Evolutionary conservation across 2,113 vertebrate genomes (phyloP), one percentile per base, ranked within the genome.

Genomic region (Casuarius casuarius): DNA sequence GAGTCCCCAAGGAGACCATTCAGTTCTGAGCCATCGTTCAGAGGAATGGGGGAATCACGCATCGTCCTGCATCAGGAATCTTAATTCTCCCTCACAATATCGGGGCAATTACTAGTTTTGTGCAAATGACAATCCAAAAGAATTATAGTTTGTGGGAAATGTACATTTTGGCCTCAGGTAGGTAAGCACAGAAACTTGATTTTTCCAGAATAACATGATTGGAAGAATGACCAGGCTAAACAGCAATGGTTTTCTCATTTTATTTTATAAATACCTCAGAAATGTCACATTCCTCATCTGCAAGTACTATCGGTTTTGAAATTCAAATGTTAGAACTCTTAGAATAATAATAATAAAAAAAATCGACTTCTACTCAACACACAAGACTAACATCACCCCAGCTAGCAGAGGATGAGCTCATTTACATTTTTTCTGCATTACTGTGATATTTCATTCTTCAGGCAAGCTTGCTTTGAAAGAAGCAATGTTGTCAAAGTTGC

Each of bases 251-350:
- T 84, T 96, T 89, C 40, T 90, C 7, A 61, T 88, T 94, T 83
- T 56, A 66, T 92, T 81, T 59, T 92, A 95, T 84, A 94, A 97
- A 90, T 95, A 88, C 25, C 73, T 92, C 49, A 81, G 40, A 95
- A 97, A 61, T 70, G 31, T 84, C 73, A 62, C 18, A 35, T 56
- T 76, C 28, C 25, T 89, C 56, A 82, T 84, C 61, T 88, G 22
- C 13, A 86, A 70, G 48, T 48, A 59, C 25, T 44, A 16, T 35
- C 15, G 59, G 12, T 72, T 87, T 93, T 79, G 35, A 83, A 94
- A 87, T 73, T 77, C 42, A 80, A 78, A 84, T 76, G 5, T 33
- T 78, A 92, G 63, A 78, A 81, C 5, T 72, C 10, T 46, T 3
- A 78, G 51, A 73, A 76, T 1, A 87, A 59, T 33, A 7, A 59